phyloP scores from a whole-genome alignment of 2,797 vertebrate genomes.

The Brachymystax lenok region DNA sequence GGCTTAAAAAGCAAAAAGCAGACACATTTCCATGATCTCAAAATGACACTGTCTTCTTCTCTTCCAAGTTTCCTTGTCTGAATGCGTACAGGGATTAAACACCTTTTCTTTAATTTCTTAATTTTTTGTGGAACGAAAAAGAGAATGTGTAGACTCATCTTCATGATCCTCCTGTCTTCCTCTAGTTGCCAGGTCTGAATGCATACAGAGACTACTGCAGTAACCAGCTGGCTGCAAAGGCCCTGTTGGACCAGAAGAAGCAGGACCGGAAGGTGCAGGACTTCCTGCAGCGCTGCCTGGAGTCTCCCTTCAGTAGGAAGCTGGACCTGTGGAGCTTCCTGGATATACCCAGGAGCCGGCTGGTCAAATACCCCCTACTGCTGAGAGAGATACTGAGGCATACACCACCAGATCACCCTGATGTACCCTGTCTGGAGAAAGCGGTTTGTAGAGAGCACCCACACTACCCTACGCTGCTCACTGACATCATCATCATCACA shows the following conservation, averaged over 20 bases:
- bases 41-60: neutral
- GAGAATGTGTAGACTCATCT: neutral
- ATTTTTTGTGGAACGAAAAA: too few species aligned
- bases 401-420: conserved; percentile 87
- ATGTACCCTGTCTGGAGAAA: conserved; percentile 80
- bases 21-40: neutral
- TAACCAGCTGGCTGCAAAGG: conserved; percentile 94
- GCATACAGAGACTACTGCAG: conserved; percentile 94
- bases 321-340: conserved; percentile 97
- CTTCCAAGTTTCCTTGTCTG: neutral
- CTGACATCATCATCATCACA: conserved; percentile 8
- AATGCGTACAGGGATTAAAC: too few species aligned
- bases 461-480: too few species aligned
- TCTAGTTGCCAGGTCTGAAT: conserved; percentile 88
- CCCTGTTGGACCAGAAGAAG: conserved; percentile 93
- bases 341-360: conserved; percentile 91
- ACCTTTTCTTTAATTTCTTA: too few species aligned
- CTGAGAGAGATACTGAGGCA: conserved; percentile 91
- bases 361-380: conserved; percentile 95
- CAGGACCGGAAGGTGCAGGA: conserved; percentile 91
- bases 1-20: neutral
- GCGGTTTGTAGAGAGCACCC: conserved; percentile 77
- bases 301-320: conserved; percentile 97
- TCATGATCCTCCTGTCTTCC: neutral
- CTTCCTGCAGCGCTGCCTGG: conserved; percentile 93